A percentile compares a stretch with the other conserved stretches of the same genome.
These are phyloP conservation scores for Actias luna DNA, from an alignment of 2,888 invertebrate genomes.

Conservation along the genomic window DNA sequence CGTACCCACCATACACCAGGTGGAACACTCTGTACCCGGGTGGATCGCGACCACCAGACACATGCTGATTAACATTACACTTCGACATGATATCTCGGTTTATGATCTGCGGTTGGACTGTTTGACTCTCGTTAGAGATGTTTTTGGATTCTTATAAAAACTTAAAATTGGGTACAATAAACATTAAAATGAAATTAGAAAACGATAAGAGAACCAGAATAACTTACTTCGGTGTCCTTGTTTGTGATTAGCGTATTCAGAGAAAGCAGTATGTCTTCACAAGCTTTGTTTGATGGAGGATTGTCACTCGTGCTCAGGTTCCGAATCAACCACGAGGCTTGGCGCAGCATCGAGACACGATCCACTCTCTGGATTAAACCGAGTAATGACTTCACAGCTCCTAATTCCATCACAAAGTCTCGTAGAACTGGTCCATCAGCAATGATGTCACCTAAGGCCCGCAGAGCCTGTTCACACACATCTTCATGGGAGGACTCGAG, in stretches of 20 bases:
- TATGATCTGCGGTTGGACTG: too few species aligned
- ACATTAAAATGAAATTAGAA: too few species aligned
- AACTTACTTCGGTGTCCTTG: constrained; percentile 95
- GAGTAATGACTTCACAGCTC: constrained; percentile 96
- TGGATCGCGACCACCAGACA: too few species aligned
- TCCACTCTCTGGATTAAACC: constrained; percentile 97
- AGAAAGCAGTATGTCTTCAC: constrained; percentile 96
- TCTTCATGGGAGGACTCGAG: constrained; percentile 96
- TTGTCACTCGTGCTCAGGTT: constrained; percentile 99
- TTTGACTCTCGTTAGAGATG: too few species aligned
- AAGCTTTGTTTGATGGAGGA: constrained; percentile 94
- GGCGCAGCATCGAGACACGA: constrained; percentile 96
- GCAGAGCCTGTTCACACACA: constrained; percentile 99
- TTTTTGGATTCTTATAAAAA: too few species aligned
- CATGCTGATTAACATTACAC: too few species aligned
- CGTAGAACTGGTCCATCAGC: constrained; percentile 97
- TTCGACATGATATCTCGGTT: too few species aligned
- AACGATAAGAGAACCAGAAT: not conserved
- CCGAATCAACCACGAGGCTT: constrained; percentile 99
- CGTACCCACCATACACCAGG: too few species aligned
- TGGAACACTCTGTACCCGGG: too few species aligned
- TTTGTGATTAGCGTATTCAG: constrained; percentile 96
- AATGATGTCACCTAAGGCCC: constrained; percentile 93
- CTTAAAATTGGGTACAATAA: too few species aligned
- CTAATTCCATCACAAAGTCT: constrained; percentile 96